Percentiles rank a stretch among this genome's conserved stretches.
Evolutionary conservation across 2,888 invertebrate species (phyloP).

Genomic region (Clivina fossor): DNA sequence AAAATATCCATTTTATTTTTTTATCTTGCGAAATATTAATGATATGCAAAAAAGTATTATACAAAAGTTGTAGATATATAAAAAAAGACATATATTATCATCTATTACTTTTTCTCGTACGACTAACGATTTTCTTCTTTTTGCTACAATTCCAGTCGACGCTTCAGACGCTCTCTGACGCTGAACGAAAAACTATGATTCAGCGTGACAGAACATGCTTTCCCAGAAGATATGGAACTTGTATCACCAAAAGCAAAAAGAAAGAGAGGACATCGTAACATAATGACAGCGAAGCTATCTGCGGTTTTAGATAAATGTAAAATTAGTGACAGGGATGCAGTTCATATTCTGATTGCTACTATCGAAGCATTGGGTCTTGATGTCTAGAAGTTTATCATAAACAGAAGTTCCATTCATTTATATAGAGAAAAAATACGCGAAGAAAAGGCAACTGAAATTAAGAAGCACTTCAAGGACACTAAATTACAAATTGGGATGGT

Average conservation of each 20-base stretch:
- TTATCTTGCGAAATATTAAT: too few relatives aligned
- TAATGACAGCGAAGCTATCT: slow-evolving; percentile 10
- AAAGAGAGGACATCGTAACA: slow-evolving; percentile 4
- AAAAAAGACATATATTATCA: too few relatives aligned
- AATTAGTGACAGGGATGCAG: slow-evolving; percentile 18
- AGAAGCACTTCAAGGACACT: slow-evolving; percentile 1
- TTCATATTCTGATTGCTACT: slow-evolving; percentile 10
- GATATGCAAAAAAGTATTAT: too few relatives aligned
- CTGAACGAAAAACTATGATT: too few relatives aligned
- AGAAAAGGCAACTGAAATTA: slow-evolving; percentile 2
- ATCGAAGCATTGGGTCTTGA: slow-evolving; percentile 8
- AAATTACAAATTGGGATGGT: slow-evolving; percentile 23
- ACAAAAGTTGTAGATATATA: too few relatives aligned
- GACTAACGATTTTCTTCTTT: too few relatives aligned
- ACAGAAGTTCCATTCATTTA: slow-evolving; percentile 16
- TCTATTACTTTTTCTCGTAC: too few relatives aligned
- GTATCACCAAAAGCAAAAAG: slow-evolving; percentile 6
- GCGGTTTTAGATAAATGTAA: slow-evolving; percentile 19
- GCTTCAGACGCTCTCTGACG: too few relatives aligned
- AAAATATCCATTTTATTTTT: too few relatives aligned
- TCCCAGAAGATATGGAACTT: too few relatives aligned
- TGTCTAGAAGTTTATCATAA: slow-evolving; percentile 3
- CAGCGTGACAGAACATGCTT: too few relatives aligned
- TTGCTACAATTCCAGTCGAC: too few relatives aligned
- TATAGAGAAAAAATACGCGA: slow-evolving; percentile 10